Conservation (phyloP, 2,888 invertebrate species). For the Iselma pallidipennis region DNA sequence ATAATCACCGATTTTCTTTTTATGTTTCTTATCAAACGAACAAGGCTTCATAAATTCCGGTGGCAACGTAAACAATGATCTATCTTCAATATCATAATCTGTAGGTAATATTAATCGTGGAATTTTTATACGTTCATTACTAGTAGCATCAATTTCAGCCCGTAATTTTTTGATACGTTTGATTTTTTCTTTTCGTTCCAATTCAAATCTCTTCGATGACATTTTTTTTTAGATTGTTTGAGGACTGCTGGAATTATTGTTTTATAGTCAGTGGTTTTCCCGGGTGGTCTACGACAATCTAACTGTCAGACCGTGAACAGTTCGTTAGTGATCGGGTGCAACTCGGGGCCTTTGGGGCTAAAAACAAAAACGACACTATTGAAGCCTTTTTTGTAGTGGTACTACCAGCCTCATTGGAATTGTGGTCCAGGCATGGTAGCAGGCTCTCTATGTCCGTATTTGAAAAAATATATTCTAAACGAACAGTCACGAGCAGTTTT, state of each 20-base stretch:
- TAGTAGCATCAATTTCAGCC: conserved; percentile 54
- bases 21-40: conserved; percentile 49
- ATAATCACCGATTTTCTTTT: conserved; percentile 52
- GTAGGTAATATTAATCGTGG: conserved; percentile 61
- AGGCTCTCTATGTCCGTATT: too few species aligned
- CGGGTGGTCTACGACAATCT: too few species aligned
- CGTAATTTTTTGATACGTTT: conserved; percentile 56
- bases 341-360: too few species aligned
- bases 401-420: too few species aligned
- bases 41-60: conserved; percentile 59
- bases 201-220: conserved; percentile 40
- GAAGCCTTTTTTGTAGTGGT: too few species aligned
- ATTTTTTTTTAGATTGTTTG: conserved; percentile 27
- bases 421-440: too few species aligned
- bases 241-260: background rate
- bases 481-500: too few species aligned
- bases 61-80: conserved; percentile 66
- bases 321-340: too few species aligned
- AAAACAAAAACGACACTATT: too few species aligned
- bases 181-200: conserved; percentile 55
- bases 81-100: conserved; percentile 62
- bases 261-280: conserved; percentile 21
- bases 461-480: too few species aligned
- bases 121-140: conserved; percentile 60
- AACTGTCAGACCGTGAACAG: too few species aligned